These are phyloP conservation scores for Girardinichthys multiradiatus DNA, from an alignment of 2,113 vertebrate species.

Conservation along the genomic window DNA sequence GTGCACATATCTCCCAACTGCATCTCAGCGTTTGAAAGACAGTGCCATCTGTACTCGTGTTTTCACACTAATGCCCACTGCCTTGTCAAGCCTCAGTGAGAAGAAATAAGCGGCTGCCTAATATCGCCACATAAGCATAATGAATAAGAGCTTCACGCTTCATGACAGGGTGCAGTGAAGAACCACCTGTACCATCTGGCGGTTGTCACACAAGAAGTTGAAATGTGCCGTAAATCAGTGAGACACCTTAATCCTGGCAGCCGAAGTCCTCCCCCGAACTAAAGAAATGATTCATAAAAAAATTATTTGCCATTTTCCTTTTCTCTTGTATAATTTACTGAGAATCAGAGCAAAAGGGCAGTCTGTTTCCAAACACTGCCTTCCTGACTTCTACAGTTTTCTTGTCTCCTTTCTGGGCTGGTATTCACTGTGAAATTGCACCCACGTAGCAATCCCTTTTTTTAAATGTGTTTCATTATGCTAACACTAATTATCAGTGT, in stretches of 20 bases:
- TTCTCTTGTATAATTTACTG: not conserved
- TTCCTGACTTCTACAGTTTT: not conserved
- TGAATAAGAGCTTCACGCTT: constrained; percentile 36
- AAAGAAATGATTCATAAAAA: not conserved
- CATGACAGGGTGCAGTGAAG: constrained; percentile 34
- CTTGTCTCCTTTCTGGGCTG: not conserved
- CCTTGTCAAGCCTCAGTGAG: constrained; percentile 58
- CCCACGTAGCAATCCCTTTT: not conserved
- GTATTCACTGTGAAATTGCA: not conserved
- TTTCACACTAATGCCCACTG: constrained; percentile 54
- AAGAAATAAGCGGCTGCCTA: constrained; percentile 47
- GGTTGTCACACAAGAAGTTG: constrained; percentile 26
- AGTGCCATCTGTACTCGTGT: constrained; percentile 67
- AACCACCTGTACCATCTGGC: constrained; percentile 52
- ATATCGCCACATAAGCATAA: constrained; percentile 28
- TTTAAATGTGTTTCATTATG: not conserved
- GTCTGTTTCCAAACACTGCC: constrained; percentile 1
- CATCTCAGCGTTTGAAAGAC: constrained; percentile 53
- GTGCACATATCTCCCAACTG: constrained; percentile 41
- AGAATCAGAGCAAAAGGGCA: not conserved
- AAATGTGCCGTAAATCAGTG: not conserved
- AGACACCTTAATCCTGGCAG: constrained; percentile 5
- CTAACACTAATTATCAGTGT: not conserved
- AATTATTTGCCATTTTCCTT: not conserved
- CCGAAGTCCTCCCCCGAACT: not conserved